phyloP scores from a whole-genome alignment of 2,113 vertebrate species.

The Grus americana region DNA sequence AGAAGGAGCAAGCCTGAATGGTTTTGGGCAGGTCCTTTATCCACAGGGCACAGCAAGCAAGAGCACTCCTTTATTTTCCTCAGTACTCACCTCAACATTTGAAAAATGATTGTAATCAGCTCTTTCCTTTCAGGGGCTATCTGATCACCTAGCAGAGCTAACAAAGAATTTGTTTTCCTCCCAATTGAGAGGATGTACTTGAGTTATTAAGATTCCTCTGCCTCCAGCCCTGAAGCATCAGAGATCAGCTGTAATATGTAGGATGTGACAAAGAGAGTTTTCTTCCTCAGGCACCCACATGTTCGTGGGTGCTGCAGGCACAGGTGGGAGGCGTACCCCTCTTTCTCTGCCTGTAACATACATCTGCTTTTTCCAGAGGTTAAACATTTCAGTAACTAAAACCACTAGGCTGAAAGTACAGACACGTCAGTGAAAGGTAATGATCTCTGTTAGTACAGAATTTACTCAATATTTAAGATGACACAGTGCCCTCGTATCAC shows the following conservation, averaged over 20 bases:
- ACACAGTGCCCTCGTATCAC: not conserved
- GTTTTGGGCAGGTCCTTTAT: not conserved
- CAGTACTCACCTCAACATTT: not conserved
- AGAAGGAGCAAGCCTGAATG: not conserved
- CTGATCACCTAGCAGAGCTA: not conserved
- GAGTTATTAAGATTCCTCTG: not conserved
- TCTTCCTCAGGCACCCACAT: not conserved
- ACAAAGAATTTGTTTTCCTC: not conserved
- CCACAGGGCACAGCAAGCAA: not conserved
- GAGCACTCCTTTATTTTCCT: not conserved
- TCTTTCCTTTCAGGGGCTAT: not conserved
- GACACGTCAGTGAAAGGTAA: not conserved
- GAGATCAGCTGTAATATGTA: not conserved
- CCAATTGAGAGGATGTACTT: not conserved
- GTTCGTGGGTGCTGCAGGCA: not conserved
- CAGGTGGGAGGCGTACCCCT: not conserved
- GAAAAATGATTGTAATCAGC: not conserved
- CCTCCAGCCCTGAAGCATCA: not conserved
- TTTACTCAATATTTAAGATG: not conserved
- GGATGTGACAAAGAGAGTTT: not conserved
- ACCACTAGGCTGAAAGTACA: not conserved
- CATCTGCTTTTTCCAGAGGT: not conserved
- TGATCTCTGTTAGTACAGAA: not conserved
- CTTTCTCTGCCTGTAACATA: not conserved
- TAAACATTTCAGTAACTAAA: not conserved